Conservation (phyloP, 2,888 invertebrate species). For the Philopedon plagiatum region DNA sequence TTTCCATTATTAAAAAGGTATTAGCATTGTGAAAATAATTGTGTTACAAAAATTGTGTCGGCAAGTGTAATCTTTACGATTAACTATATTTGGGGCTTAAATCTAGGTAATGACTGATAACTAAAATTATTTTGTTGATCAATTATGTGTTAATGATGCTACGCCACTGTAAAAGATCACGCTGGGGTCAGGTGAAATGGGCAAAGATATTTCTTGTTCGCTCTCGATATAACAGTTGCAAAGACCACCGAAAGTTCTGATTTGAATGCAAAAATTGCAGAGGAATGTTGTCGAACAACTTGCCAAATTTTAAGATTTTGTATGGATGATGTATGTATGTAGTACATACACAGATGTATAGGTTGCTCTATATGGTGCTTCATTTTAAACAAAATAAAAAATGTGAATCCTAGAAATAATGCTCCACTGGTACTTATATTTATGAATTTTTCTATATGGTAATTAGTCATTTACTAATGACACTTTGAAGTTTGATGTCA, state of each 20-base stretch:
- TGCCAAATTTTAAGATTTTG: slow-evolving; percentile 32
- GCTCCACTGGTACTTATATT: too few relatives aligned
- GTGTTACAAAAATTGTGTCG: too few relatives aligned
- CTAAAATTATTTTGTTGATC: not conserved
- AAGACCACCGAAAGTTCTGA: slow-evolving; percentile 45
- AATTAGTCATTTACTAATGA: too few relatives aligned
- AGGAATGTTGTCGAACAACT: slow-evolving; percentile 42
- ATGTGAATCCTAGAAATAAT: too few relatives aligned
- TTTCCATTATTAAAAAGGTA: too few relatives aligned
- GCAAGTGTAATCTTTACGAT: too few relatives aligned
- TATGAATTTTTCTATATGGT: too few relatives aligned
- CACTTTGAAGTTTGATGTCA: too few relatives aligned
- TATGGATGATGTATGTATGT: slow-evolving; percentile 1
- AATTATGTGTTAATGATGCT: not conserved
- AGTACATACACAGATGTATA: not conserved
- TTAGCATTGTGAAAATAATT: too few relatives aligned
- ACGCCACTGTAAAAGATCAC: slow-evolving; percentile 30
- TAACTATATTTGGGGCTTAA: too few relatives aligned
- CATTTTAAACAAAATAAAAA: too few relatives aligned
- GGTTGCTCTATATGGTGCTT: not conserved
- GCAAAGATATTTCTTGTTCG: slow-evolving; percentile 37
- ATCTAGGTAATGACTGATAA: too few relatives aligned
- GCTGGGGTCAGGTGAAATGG: slow-evolving; percentile 46
- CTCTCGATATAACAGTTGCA: slow-evolving; percentile 42
- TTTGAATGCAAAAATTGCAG: slow-evolving; percentile 45